phyloP scores from a whole-genome alignment of 2,797 vertebrate species.

The Knipowitschia caucasica region DNA sequence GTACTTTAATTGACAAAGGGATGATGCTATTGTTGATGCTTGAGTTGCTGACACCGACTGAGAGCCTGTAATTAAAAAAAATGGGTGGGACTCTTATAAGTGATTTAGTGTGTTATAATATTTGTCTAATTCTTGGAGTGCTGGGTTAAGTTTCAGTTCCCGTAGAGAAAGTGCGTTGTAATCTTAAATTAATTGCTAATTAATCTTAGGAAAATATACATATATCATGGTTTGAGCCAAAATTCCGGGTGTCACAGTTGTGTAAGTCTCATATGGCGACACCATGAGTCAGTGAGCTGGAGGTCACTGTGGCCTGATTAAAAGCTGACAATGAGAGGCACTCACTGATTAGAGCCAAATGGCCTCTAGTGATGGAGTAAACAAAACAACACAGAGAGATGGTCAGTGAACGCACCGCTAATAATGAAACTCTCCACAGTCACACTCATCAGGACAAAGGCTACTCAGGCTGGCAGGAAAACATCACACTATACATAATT shows the following conservation, averaged over 20 bases:
- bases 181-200: not conserved
- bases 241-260: not conserved
- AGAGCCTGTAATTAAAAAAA: not conserved
- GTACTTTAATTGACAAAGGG: not conserved
- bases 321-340: constrained; percentile 40
- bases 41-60: not conserved
- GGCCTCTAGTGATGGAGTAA: constrained; percentile 50
- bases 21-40: not conserved
- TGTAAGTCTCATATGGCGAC: constrained; percentile 7
- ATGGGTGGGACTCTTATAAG: not conserved
- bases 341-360: constrained; percentile 52
- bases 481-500: constrained; percentile 32
- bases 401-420: constrained; percentile 47
- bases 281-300: constrained; percentile 20
- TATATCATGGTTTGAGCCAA: not conserved
- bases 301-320: constrained; percentile 57
- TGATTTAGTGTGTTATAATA: not conserved
- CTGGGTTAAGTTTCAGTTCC: not conserved
- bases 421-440: constrained; percentile 59
- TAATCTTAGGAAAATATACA: not conserved
- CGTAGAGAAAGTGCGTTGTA: not conserved
- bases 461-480: constrained; percentile 21
- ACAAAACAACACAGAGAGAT: constrained; percentile 42
- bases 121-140: not conserved
- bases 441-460: constrained; percentile 30